A percentile compares a stretch with the other conserved stretches of the same genome.
phyloP scores from a whole-genome alignment of 2,888 invertebrate genomes.

The Netelia virgata region DNA sequence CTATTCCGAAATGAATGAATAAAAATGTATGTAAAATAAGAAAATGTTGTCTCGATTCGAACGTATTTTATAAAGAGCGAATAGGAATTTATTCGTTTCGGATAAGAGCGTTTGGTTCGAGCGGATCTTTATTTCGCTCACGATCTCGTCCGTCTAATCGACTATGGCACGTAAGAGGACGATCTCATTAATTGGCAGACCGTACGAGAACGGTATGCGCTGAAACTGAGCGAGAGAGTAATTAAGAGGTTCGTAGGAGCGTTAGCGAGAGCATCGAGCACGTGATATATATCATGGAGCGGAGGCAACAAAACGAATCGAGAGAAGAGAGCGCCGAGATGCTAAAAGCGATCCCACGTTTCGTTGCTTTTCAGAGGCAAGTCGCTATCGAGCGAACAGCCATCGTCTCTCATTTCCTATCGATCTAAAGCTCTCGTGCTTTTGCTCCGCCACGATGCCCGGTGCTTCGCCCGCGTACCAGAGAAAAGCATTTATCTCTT shows the following conservation, averaged over 20 bases:
- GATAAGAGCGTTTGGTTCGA: too few relatives aligned
- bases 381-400: slow-evolving; percentile 1
- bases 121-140: not conserved
- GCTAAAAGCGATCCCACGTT: slow-evolving; percentile 48
- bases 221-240: slow-evolving; percentile 10
- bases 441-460: slow-evolving; percentile 7
- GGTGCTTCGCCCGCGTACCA: not conserved
- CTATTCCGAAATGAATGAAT: too few relatives aligned
- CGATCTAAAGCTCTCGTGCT: slow-evolving; percentile 21
- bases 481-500: slow-evolving; percentile 41
- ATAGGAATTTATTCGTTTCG: too few relatives aligned
- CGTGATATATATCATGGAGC: not conserved
- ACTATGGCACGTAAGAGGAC: not conserved
- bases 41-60: too few relatives aligned
- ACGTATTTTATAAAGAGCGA: too few relatives aligned
- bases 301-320: not conserved
- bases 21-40: too few relatives aligned
- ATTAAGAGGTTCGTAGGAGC: slow-evolving; percentile 30
- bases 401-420: slow-evolving; percentile 41
- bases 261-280: not conserved
- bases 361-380: slow-evolving; percentile 44
- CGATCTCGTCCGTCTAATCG: not conserved
- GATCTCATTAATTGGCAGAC: slow-evolving; percentile 4
- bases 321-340: not conserved
- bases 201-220: not conserved